phyloP scores from a whole-genome alignment of 2,797 vertebrate genomes.

The Spheniscus humboldti region DNA sequence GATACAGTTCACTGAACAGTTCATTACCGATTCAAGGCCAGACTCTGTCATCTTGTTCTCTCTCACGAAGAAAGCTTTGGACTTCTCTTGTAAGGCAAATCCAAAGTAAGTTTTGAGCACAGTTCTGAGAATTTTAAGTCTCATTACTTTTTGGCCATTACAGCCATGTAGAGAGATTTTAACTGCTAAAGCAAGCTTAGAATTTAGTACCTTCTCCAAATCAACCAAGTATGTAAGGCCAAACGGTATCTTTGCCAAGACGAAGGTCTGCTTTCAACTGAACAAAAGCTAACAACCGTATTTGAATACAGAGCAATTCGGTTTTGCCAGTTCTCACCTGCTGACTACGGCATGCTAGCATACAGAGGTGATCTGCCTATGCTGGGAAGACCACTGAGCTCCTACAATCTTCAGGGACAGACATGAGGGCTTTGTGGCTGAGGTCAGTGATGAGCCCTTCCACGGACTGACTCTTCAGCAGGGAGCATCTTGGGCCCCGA shows the following conservation, averaged over 20 bases:
- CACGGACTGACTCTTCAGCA: neutral
- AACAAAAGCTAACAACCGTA: neutral
- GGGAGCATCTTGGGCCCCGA: neutral
- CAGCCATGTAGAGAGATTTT: neutral
- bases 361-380: neutral
- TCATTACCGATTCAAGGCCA: neutral
- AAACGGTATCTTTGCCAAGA: neutral
- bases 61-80: neutral
- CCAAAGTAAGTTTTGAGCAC: neutral
- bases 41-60: neutral
- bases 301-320: neutral
- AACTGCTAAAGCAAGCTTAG: neutral
- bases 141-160: neutral
- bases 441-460: neutral
- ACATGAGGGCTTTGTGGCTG: neutral
- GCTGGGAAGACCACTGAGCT: neutral
- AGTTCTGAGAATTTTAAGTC: neutral
- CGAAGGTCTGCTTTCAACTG: neutral
- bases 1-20: neutral
- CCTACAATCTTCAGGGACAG: neutral
- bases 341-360: fast-evolving
- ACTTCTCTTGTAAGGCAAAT: neutral
- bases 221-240: neutral
- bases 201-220: neutral
- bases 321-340: neutral